These are phyloP conservation scores for Tetrax tetrax DNA, from an alignment of 2,113 vertebrate genomes.

Conservation along the genomic window DNA sequence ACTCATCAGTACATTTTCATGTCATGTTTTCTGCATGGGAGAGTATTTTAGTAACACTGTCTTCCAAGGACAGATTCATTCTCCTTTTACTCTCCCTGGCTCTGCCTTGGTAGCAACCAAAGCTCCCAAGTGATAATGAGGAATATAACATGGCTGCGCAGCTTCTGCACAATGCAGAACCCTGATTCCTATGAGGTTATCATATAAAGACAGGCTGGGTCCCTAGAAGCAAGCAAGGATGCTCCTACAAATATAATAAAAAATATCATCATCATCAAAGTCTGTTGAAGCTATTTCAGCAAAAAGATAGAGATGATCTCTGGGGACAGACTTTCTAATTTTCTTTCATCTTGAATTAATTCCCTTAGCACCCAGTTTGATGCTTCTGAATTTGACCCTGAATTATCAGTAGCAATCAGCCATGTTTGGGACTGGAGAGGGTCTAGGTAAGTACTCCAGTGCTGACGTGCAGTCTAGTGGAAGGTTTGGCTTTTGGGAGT, in stretches of 20 bases:
- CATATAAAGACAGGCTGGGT: neutral
- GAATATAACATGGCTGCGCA: neutral
- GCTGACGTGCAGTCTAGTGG: neutral
- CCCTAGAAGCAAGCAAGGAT: neutral
- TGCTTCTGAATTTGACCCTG: neutral
- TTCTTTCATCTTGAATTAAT: neutral
- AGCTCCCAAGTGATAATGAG: neutral
- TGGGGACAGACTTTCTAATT: neutral
- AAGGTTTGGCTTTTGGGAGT: neutral
- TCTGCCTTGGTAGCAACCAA: neutral
- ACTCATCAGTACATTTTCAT: neutral
- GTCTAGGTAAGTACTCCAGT: neutral
- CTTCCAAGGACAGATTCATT: neutral
- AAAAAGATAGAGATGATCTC: neutral
- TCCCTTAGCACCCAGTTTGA: neutral
- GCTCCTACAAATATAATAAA: neutral
- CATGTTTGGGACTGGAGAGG: neutral
- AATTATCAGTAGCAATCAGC: neutral
- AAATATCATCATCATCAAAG: neutral
- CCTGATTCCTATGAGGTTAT: neutral
- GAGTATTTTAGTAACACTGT: neutral
- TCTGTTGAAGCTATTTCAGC: neutral
- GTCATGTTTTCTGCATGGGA: neutral
- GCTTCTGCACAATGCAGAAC: neutral
- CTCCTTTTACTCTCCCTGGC: neutral